Evolutionary conservation across 2,113 vertebrate genomes (phyloP), one percentile per base, ranked within the genome.

Genomic region (Forbesichthys papilliferus): DNA sequence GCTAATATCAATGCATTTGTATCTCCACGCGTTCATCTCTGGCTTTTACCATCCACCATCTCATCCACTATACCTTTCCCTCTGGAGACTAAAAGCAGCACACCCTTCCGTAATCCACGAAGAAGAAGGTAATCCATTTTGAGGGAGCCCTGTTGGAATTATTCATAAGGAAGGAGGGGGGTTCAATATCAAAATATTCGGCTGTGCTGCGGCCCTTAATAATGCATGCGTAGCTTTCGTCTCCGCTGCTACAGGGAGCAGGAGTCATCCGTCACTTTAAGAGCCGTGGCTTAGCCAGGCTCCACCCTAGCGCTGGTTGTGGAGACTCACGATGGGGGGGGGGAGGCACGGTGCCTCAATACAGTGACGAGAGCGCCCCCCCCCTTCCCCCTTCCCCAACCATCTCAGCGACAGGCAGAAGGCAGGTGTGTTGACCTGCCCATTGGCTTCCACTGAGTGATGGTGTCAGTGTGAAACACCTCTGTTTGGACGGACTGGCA

Each of bases 391-490:
- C 20, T 27, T 34, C 4, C 36, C 52, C 66, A 64, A 74, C 60
- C 79, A 56, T 82, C 72, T 76, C 61, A 70, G 67, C 62, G 73
- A 82, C 60, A 75, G 68, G 42, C 69, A 48, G 71, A 33, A 69
- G 86, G 71, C 69, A 65, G 68, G 63, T 61, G 78, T 73, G 54
- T 73, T 88, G 87, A 91, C 85, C 90, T 92, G 79, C 49, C 84
- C 84, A 87, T 61, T 87, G 81, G 82, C 51, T 86, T 76, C 66
- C 80, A 78, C 73, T 92, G 88, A 89, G 82, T 88, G 87, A 87
- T 87, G 80, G 80, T 89, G 89, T 91, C 48, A 68, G 87, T 87
- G 89, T 91, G 87, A 86, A 90, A 90, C 87, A 84, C 87, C 90
- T 91, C 83, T 82, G 85, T 91, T 92, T 86, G 77, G 73, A 83